phyloP scores from a whole-genome alignment of 92 coral and sea anemone species.

The Heteractis magnifica region DNA sequence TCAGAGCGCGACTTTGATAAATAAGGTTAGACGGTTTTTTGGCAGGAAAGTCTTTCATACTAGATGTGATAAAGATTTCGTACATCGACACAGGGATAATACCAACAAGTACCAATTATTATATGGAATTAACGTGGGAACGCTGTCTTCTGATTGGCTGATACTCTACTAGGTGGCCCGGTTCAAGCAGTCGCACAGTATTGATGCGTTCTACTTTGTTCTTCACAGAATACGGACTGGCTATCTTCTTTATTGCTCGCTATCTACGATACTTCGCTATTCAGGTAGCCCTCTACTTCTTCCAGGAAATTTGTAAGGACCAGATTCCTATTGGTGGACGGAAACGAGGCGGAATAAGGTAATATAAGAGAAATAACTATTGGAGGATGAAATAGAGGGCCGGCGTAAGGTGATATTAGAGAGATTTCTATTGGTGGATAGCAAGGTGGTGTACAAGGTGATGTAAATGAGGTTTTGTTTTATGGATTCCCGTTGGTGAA shows the following conservation, averaged over 20 bases:
- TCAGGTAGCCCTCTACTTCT: constrained; percentile 86
- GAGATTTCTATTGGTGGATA: neutral
- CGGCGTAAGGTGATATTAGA: neutral
- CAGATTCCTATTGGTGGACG: constrained; percentile 55
- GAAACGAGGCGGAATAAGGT: constrained; percentile 44
- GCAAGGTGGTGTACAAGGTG: neutral
- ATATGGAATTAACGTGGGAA: too few species aligned
- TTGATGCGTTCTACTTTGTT: neutral
- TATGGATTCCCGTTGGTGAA: neutral
- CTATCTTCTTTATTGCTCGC: constrained; percentile 61
- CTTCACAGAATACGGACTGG: constrained; percentile 56
- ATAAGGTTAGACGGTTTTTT: too few species aligned
- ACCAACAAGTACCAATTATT: too few species aligned
- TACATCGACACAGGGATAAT: too few species aligned
- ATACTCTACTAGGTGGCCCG: too few species aligned
- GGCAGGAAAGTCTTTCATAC: too few species aligned
- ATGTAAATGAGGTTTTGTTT: neutral
- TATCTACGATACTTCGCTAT: constrained; percentile 80
- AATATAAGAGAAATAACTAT: neutral
- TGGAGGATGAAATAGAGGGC: neutral
- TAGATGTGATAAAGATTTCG: too few species aligned
- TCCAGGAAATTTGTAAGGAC: constrained; percentile 75
- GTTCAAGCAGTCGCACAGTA: too few species aligned
- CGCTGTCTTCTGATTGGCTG: too few species aligned
- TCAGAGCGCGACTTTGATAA: too few species aligned